Conservation (phyloP, 2,113 vertebrate species). For the Acanthochromis polyacanthus region DNA sequence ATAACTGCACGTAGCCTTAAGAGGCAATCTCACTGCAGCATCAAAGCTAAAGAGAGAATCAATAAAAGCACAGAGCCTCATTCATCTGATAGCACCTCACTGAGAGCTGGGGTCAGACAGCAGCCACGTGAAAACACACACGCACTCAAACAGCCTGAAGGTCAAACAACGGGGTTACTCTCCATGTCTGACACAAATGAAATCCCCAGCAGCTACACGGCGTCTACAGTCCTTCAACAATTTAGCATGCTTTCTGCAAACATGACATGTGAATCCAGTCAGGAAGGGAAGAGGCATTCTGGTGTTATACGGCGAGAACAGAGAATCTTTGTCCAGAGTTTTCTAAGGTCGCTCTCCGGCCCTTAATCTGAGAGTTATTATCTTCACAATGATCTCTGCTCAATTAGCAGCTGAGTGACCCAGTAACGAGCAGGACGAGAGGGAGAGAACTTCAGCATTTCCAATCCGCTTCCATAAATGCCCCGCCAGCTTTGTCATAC, state of each 20-base stretch:
- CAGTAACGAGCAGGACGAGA: constrained; percentile 33
- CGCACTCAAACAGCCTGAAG: constrained; percentile 25
- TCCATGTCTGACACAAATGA: constrained; percentile 18
- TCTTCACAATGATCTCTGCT: constrained; percentile 33
- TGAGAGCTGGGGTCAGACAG: constrained; percentile 27
- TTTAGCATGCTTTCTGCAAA: background rate
- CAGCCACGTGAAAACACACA: constrained; percentile 20
- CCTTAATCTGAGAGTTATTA: constrained; percentile 38
- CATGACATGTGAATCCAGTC: constrained; percentile 52
- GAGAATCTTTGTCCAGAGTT: constrained; percentile 63
- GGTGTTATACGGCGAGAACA: constrained; percentile 43
- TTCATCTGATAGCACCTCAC: constrained; percentile 58
- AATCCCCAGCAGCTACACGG: constrained; percentile 10
- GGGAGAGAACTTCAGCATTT: constrained; percentile 41
- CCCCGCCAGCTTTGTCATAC: constrained; percentile 33
- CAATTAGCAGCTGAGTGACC: constrained; percentile 59
- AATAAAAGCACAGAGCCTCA: constrained; percentile 54
- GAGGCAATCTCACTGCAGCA: constrained; percentile 49
- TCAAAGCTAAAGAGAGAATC: constrained; percentile 62
- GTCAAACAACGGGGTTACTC: constrained; percentile 42
- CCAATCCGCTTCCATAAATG: constrained; percentile 49
- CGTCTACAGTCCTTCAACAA: background rate
- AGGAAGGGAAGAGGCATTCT: constrained; percentile 35
- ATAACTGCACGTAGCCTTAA: constrained; percentile 39
- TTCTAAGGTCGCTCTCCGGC: constrained; percentile 19